Conservation (phyloP, 2,888 invertebrate genomes). For the Catonia carolina region DNA sequence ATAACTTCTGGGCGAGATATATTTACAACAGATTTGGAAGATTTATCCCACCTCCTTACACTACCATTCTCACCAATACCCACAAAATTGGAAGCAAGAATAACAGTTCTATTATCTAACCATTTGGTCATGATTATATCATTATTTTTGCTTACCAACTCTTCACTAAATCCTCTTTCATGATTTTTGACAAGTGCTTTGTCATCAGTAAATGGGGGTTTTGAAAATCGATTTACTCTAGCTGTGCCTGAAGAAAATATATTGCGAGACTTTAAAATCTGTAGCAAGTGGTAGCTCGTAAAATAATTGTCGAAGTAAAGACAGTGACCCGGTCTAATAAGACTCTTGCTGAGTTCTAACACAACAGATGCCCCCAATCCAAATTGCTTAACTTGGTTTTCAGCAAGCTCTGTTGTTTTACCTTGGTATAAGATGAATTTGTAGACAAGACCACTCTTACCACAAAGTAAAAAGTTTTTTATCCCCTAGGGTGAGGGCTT, state of each 20-base stretch:
- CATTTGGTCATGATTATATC: constrained; percentile 33
- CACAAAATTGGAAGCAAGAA: constrained; percentile 35
- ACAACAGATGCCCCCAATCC: constrained; percentile 25
- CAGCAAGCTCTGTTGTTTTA: not conserved
- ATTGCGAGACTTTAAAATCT: constrained; percentile 17
- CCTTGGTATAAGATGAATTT: not conserved
- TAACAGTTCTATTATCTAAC: constrained; percentile 36
- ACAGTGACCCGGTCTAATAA: constrained; percentile 10
- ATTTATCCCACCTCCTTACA: not conserved
- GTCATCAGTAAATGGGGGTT: constrained; percentile 15
- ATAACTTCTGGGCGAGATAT: not conserved
- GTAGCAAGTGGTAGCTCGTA: constrained; percentile 19
- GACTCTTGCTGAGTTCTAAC: constrained; percentile 24
- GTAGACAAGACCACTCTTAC: not conserved
- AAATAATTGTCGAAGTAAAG: constrained; percentile 28
- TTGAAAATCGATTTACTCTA: constrained; percentile 12
- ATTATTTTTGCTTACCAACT: constrained; percentile 26
- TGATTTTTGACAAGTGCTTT: constrained; percentile 21
- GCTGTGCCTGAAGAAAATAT: constrained; percentile 18
- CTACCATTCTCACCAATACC: constrained; percentile 28
- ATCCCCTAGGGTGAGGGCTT: not conserved
- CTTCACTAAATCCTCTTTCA: constrained; percentile 17
- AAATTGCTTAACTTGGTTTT: constrained; percentile 10
- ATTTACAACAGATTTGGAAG: not conserved
- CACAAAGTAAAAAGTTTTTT: not conserved